Conservation (phyloP, 2,888 invertebrate species). For the Sesia bembeciformis region DNA sequence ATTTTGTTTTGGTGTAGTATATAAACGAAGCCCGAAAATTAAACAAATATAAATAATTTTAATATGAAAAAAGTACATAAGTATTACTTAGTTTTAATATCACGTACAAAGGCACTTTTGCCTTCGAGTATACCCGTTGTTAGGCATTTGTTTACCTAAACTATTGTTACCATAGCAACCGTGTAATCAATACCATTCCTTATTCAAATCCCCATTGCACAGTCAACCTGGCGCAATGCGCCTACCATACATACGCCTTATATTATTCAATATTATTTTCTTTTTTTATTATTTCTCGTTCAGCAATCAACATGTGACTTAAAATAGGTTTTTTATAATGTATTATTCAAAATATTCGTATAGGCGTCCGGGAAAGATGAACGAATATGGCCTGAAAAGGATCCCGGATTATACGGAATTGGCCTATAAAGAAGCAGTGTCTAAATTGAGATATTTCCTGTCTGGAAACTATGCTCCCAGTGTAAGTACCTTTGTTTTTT, state of each 20-base stretch:
- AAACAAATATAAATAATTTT: no score
- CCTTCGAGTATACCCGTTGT: constrained; percentile 6
- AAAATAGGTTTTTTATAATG: constrained; percentile 2
- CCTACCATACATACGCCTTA: constrained; percentile 32
- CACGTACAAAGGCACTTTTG: background rate
- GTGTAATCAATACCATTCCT: constrained; percentile 47
- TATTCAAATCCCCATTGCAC: constrained; percentile 18
- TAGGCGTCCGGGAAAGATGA: constrained; percentile 62
- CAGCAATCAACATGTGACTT: constrained; percentile 25
- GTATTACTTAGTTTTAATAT: no score
- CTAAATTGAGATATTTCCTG: constrained; percentile 82
- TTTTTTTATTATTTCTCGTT: constrained; percentile 17
- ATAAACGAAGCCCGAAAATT: no score
- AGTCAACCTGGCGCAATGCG: constrained; percentile 49
- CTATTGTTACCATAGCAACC: constrained; percentile 46
- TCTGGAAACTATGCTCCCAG: constrained; percentile 83
- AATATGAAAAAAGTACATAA: no score
- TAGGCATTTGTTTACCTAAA: constrained; percentile 36
- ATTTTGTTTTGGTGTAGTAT: no score
- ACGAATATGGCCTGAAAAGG: constrained; percentile 69
- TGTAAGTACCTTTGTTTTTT: constrained; percentile 35
- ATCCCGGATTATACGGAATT: constrained; percentile 87
- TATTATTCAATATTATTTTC: constrained; percentile 27
- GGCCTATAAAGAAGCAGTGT: constrained; percentile 89
- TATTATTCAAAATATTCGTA: constrained; percentile 38